Evolutionary conservation across 2,113 vertebrate genomes (phyloP), one percentile per base, ranked within the genome.

Genomic region (Thamnaconus septentrionalis): DNA sequence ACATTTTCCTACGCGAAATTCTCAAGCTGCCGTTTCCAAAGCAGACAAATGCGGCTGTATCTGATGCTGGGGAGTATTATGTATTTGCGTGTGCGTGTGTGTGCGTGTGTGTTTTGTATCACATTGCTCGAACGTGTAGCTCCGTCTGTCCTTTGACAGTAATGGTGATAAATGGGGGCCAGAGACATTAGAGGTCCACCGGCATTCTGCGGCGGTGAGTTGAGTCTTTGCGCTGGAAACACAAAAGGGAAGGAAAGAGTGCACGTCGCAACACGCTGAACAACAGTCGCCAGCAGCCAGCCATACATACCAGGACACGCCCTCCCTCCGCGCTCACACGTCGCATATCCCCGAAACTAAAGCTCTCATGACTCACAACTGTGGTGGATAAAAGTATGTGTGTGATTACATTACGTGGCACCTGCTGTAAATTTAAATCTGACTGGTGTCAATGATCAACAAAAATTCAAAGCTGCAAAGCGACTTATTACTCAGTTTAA

Each of bases 271-370:
- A 75, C 80, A 73, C 7, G 83, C 6, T 65, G 42, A 69, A 60
- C 47, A 57, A n/a, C 45, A 42, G 12, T 50, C 59, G 47, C 62
- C 18, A 31, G 18, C 18, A 31, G 18, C 18, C 76, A 74, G 31
- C 71, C 31, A 46, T 48, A 56, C 48, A 78, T 72, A 75, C 75
- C 61, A 67, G 70, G 59, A 83, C 66, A 70, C 60, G 64, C 79
- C 56, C 75, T 64, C 39, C 61, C 64, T 42, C 53, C 45, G n/a
- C 50, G 64, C 40, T 68, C 61, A 59, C 1, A 46, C 5, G 11
- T 10, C 2, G 10, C 18, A 31, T 11, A 8, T 4, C 6, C 48
- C 11, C 7, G 7, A 45, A 45, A 5, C 44, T 45, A 7, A 45
- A 45, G 44, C 44, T 45, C 5, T 45, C 44, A 7, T 45, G 5